phyloP scores from a whole-genome alignment of 2,888 invertebrate species.

The Rhagophthalmus giganteus region DNA sequence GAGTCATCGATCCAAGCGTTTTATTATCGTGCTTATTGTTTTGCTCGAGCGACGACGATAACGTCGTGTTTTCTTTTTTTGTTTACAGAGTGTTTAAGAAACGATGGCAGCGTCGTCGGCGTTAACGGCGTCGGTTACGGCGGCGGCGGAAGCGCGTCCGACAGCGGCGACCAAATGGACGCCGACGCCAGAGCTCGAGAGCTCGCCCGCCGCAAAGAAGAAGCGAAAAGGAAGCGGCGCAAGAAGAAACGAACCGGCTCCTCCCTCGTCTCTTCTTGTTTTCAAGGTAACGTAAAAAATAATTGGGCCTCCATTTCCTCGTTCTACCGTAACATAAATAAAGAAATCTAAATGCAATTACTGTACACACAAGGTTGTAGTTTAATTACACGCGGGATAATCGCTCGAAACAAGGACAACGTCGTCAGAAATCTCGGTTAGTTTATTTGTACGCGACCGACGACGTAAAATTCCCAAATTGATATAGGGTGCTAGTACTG shows the following conservation, averaged over 20 bases:
- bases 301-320: not conserved
- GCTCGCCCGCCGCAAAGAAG: constrained; percentile 79
- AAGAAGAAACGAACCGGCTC: constrained; percentile 90
- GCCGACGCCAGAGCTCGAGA: constrained; percentile 66
- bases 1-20: too few species aligned
- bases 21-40: too few species aligned
- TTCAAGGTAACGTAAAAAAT: constrained; percentile 68
- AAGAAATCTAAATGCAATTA: not conserved
- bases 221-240: constrained; percentile 83
- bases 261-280: constrained; percentile 85
- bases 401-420: too few species aligned
- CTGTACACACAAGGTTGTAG: not conserved
- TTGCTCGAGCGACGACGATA: too few species aligned
- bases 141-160: constrained; percentile 57
- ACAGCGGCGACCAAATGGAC: constrained; percentile 60
- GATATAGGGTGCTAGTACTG: too few species aligned
- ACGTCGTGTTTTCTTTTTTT: too few species aligned
- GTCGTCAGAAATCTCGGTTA: too few species aligned
- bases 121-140: constrained; percentile 41
- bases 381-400: too few species aligned
- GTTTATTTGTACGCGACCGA: too few species aligned
- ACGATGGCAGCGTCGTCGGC: constrained; percentile 56
- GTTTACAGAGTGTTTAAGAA: constrained; percentile 17
- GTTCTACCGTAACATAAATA: constrained; percentile 7
- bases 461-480: too few species aligned